A percentile compares a stretch with the other conserved stretches of the same genome.
Conservation (phyloP, 2,113 vertebrate species). For the Megalops atlanticus region DNA sequence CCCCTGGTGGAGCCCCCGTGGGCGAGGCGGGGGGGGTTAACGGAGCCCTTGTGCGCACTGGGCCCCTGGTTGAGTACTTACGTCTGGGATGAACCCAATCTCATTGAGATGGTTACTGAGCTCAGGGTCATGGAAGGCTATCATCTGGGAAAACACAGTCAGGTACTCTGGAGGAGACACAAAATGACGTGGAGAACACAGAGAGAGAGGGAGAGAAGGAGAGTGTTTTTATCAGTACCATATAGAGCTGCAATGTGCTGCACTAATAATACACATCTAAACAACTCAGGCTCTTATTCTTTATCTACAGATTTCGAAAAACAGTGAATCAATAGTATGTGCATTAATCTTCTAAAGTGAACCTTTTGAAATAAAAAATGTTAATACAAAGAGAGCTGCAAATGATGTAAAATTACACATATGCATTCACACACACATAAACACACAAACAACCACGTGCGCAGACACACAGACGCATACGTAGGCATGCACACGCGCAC, state of each 20-base stretch:
- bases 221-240: background rate
- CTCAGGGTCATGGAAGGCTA: constrained; percentile 97
- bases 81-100: constrained; percentile 98
- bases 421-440: background rate
- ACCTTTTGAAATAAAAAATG: background rate
- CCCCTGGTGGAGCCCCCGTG: background rate
- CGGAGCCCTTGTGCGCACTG: background rate
- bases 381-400: background rate
- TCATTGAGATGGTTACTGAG: constrained; percentile 98
- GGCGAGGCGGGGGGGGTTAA: background rate
- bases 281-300: no score
- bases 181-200: background rate
- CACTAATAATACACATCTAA: no score
- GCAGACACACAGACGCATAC: background rate
- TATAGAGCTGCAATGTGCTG: no score
- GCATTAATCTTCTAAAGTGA: background rate
- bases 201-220: background rate
- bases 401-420: background rate
- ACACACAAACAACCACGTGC: background rate
- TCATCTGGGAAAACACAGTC: constrained; percentile 98
- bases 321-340: background rate
- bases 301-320: no score
- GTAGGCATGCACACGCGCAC: background rate
- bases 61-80: constrained; percentile 72
- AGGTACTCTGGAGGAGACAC: constrained; percentile 3